A percentile compares a stretch with the other conserved stretches of the same genome.
Evolutionary conservation across 2,888 invertebrate genomes (phyloP).

Genomic region (Pyralis farinalis): DNA sequence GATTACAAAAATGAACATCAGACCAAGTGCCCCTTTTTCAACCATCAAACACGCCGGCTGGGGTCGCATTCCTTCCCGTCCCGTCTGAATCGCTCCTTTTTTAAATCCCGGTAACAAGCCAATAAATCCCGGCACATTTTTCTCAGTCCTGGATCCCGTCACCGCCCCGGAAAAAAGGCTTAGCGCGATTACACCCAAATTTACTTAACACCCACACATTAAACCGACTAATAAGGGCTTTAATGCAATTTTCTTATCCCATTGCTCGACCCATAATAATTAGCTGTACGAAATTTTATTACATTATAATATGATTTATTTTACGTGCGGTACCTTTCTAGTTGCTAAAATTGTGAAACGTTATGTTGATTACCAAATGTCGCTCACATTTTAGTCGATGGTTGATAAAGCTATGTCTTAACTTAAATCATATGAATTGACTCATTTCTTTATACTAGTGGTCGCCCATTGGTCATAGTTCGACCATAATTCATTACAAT

Average conservation of each 20-base stretch:
- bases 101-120: conserved; percentile 80
- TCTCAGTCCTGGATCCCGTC: conserved; percentile 48
- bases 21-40: conserved; percentile 45
- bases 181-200: conserved; percentile 78
- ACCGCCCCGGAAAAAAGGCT: conserved; percentile 56
- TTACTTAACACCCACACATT: conserved; percentile 80
- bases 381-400: conserved; percentile 16
- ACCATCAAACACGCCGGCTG: conserved; percentile 56
- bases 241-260: conserved; percentile 71
- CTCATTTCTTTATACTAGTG: no score
- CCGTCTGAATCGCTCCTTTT: conserved; percentile 64
- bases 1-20: conserved; percentile 66
- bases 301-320: conserved; percentile 59
- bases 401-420: no score
- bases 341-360: conserved; percentile 24
- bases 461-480: no score
- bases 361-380: conserved; percentile 41
- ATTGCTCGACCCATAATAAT: conserved; percentile 61
- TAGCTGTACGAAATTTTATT: conserved; percentile 61
- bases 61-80: conserved; percentile 55
- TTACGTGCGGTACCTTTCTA: conserved; percentile 25
- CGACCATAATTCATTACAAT: no score
- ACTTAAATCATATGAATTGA: no score
- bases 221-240: conserved; percentile 68
- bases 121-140: conserved; percentile 78